These are phyloP conservation scores for Metellina segmentata DNA, from an alignment of 2,888 invertebrate species.

Conservation along the genomic window DNA sequence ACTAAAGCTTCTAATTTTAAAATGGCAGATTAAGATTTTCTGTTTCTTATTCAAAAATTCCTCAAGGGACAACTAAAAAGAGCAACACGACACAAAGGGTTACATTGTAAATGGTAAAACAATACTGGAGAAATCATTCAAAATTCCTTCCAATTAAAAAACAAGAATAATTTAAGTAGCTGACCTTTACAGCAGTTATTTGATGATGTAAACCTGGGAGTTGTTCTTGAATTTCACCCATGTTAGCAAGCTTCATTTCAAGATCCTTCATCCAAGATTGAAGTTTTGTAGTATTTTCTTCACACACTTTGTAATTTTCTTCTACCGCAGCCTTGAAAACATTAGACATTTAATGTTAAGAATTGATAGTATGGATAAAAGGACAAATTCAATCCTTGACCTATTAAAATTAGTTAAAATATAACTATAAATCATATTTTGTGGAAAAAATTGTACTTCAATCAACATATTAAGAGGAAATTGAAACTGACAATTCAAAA, in stretches of 20 bases:
- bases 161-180: constrained; percentile 22
- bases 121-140: background rate
- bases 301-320: constrained; percentile 95
- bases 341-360: background rate
- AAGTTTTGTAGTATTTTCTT: constrained; percentile 91
- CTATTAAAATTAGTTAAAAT: background rate
- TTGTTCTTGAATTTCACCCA: constrained; percentile 92
- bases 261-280: constrained; percentile 92
- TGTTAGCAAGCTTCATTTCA: constrained; percentile 90
- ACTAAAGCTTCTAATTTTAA: no score
- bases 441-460: background rate
- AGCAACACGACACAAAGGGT: no score
- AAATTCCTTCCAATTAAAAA: background rate
- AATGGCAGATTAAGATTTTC: no score
- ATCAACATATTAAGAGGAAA: background rate
- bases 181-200: constrained; percentile 91
- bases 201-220: constrained; percentile 92
- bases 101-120: no score
- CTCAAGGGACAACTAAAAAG: no score
- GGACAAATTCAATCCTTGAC: no score
- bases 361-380: background rate
- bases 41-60: no score
- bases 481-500: background rate
- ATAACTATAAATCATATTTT: background rate
- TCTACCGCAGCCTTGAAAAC: constrained; percentile 92